These are phyloP conservation scores for Heliconius aoede DNA, from an alignment of 2,888 invertebrate genomes.

Conservation along the genomic window DNA sequence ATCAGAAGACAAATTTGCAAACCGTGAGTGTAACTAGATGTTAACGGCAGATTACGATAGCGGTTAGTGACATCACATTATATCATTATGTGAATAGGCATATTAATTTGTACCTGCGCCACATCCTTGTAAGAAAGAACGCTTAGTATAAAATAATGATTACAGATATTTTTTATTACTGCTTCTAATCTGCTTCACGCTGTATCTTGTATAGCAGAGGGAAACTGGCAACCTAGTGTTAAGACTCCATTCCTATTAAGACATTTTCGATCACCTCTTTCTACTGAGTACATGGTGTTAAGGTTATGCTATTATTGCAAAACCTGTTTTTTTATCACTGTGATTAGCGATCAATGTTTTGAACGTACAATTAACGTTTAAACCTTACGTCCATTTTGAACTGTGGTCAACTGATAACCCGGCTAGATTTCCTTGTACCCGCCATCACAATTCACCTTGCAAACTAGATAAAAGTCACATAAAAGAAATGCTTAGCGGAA, in stretches of 20 bases:
- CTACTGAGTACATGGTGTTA: background rate
- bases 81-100: slow-evolving; percentile 39
- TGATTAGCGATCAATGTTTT: slow-evolving; percentile 21
- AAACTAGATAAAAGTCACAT: slow-evolving; percentile 26
- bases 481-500: slow-evolving; percentile 25
- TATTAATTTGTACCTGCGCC: slow-evolving; percentile 34
- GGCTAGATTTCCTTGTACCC: slow-evolving; percentile 39
- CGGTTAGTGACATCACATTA: slow-evolving; percentile 46
- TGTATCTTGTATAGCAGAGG: no score
- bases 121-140: slow-evolving; percentile 10
- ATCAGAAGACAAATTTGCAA: slow-evolving; percentile 57
- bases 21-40: slow-evolving; percentile 61
- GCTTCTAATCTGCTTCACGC: no score
- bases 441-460: slow-evolving; percentile 36
- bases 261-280: no score
- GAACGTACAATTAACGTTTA: slow-evolving; percentile 38
- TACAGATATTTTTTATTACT: no score
- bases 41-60: slow-evolving; percentile 61
- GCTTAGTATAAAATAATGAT: background rate
- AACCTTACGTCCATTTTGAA: slow-evolving; percentile 37
- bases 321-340: background rate
- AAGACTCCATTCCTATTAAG: no score
- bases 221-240: no score
- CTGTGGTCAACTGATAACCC: slow-evolving; percentile 37
- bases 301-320: background rate